A percentile compares a stretch with the other conserved stretches of the same genome.
phyloP scores from a whole-genome alignment of 1,140 invertebrate species.

The Cyclina sinensis region DNA sequence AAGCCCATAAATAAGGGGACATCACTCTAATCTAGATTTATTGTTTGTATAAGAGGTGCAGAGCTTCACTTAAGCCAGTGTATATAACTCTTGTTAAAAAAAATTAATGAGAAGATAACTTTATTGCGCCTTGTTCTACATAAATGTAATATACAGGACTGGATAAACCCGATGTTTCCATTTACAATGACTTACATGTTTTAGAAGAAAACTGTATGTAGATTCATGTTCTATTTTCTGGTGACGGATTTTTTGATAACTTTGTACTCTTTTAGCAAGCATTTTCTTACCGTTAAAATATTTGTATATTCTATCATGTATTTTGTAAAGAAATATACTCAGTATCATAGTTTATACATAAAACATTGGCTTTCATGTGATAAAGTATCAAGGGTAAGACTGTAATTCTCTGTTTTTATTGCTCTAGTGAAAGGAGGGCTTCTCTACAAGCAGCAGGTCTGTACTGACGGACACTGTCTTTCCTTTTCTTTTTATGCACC shows the following conservation, averaged over 20 bases:
- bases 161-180: not conserved
- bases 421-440: not conserved
- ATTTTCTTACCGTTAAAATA: not conserved
- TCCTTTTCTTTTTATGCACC: not conserved
- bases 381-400: not conserved
- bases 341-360: not conserved
- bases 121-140: not conserved
- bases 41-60: constrained; percentile 21
- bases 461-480: not conserved
- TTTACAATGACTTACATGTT: not conserved
- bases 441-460: not conserved
- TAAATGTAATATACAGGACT: not conserved
- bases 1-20: constrained; percentile 61
- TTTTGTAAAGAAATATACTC: not conserved
- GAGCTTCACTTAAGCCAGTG: not conserved
- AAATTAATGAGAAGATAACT: not conserved
- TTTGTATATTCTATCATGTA: not conserved
- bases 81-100: not conserved
- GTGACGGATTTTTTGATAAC: constrained; percentile 7
- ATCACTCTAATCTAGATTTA: not conserved
- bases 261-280: not conserved
- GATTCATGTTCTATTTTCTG: constrained; percentile 18
- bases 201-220: not conserved
- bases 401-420: not conserved
- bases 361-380: too few relatives aligned